Base-by-base conservation (phyloP, 2,113 vertebrate species). In the Vulpes ferrilata region DNA sequence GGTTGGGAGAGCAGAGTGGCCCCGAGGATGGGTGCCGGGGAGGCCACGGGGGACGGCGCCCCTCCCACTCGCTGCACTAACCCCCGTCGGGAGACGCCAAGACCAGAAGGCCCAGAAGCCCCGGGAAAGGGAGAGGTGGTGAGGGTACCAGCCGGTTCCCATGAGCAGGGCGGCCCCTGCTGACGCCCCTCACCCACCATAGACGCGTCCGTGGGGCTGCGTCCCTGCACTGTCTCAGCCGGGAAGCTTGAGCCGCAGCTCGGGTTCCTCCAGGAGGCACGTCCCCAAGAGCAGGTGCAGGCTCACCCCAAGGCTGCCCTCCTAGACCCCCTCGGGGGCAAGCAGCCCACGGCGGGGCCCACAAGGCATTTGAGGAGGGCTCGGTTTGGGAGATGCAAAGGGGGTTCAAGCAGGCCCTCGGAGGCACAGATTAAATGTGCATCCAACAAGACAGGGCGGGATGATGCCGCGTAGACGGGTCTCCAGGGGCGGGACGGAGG, bases 101-200 rank as follows among this genome's bases (percentile, higher is more conserved):
- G 57, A 7, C 35, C 23, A 1, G 11, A 30, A 3, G 48, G 20
- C 48, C 20, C 64, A 2, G 22, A 16, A 17, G 12, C 13, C 80
- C 48, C 7, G 0, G 11, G 60, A 32, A 22, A n/a, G 48, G 57
- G 22, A 1, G 22, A 16, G 5, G 7, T 3, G 22, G 17, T 13
- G 51, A 55, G 43, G 43, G 30, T 11, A 6, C 27, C 51, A 11
- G 76, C 43, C 48, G 0, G 15, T 17, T 53, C 74, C 73, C 48
- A 3, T 0, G 25, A 17, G 48, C 15, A 27, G 48, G 48, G 13
- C 53, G 64, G 76, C 76, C 27, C 25, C 62, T 9, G 22, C 4
- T 0, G 6, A 20, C 10, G 74, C 88, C 43, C 38, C 4, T 69
- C 11, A 30, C 0, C 4, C 4, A 3, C 51, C 10, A 1, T 22